These are phyloP conservation scores for Xenopus borealis DNA, from an alignment of 2,113 vertebrate genomes.

Conservation along the genomic window DNA sequence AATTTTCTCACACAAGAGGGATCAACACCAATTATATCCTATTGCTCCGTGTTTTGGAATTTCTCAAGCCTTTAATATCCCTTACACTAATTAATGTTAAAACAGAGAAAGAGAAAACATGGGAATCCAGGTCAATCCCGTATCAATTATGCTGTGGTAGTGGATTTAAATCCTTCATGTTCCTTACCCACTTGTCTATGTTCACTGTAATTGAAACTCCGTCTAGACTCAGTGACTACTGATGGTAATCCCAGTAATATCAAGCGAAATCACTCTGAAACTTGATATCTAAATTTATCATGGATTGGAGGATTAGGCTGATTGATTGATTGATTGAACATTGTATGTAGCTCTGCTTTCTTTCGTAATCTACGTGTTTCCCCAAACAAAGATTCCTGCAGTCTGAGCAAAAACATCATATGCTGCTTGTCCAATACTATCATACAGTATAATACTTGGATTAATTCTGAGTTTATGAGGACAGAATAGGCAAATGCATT, in stretches of 20 bases:
- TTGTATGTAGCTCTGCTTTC: slow-evolving; percentile 64
- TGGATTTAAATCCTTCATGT: slow-evolving; percentile 59
- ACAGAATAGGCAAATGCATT: too few species aligned
- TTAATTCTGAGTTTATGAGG: too few species aligned
- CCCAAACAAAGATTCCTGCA: slow-evolving; percentile 50
- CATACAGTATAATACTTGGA: too few species aligned
- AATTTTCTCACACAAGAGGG: too few species aligned
- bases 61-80: slow-evolving; percentile 1
- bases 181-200: slow-evolving; percentile 79
- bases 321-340: slow-evolving; percentile 75
- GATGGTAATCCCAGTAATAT: slow-evolving; percentile 90
- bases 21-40: too few species aligned
- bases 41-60: too few species aligned
- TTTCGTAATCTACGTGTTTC: slow-evolving; percentile 59
- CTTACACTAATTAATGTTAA: neutral
- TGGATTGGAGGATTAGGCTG: slow-evolving; percentile 70
- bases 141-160: slow-evolving; percentile 54
- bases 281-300: slow-evolving; percentile 74
- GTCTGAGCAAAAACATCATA: too few species aligned
- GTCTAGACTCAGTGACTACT: slow-evolving; percentile 96
- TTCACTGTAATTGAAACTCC: slow-evolving; percentile 87
- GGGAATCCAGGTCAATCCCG: slow-evolving; percentile 54
- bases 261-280: slow-evolving; percentile 91
- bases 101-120: slow-evolving; percentile 9
- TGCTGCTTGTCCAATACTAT: too few species aligned